phyloP scores from a whole-genome alignment of 1,140 invertebrate species.

The Aphis gossypii region DNA sequence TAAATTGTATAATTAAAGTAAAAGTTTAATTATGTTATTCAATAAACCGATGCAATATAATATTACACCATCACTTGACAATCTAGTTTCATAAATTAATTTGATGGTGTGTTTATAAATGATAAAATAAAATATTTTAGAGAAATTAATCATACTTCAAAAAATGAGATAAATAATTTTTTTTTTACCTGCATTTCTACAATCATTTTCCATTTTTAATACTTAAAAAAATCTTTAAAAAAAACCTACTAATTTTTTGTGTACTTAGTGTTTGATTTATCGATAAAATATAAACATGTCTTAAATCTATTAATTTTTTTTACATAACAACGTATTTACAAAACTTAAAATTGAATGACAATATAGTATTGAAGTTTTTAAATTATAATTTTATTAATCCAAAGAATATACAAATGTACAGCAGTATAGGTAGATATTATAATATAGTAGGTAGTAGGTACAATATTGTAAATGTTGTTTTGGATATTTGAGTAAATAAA shows the following conservation, averaged over 20 bases:
- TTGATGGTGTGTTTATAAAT: too few relatives aligned
- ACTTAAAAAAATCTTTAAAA: too few relatives aligned
- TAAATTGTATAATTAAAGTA: background rate
- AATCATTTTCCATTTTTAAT: background rate
- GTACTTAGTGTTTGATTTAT: background rate
- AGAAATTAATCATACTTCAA: too few relatives aligned
- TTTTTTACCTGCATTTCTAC: conserved; percentile 1
- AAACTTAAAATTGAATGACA: background rate
- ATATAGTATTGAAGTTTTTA: background rate
- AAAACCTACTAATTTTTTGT: background rate
- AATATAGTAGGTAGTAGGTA: background rate
- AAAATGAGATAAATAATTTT: background rate
- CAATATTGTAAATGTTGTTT: background rate
- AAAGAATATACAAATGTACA: background rate
- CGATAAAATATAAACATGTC: background rate
- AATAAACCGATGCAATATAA: background rate
- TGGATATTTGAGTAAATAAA: too few relatives aligned
- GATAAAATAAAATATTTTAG: too few relatives aligned
- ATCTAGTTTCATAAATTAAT: background rate
- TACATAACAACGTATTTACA: conserved; percentile 12
- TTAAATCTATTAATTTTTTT: background rate
- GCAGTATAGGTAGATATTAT: too few relatives aligned
- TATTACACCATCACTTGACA: background rate
- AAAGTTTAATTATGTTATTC: background rate
- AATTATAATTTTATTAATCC: background rate